A percentile compares a stretch with the other conserved stretches of the same genome.
Conservation (phyloP, 2,113 vertebrate species). For the Regulus satrapa region DNA sequence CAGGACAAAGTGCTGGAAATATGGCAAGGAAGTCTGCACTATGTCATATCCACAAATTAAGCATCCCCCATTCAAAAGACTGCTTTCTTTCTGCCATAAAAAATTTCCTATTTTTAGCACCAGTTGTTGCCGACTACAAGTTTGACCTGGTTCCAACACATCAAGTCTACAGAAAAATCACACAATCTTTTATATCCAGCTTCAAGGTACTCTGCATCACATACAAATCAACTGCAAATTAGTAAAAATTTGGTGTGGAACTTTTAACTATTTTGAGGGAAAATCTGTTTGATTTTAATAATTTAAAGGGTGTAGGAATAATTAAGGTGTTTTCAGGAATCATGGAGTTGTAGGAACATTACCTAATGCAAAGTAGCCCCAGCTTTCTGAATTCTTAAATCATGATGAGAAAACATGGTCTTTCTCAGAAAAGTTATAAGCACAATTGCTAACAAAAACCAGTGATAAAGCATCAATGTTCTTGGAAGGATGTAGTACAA, state of each 20-base stretch:
- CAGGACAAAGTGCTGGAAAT: slow-evolving; percentile 11
- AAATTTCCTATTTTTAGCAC: neutral
- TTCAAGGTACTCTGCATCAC: neutral
- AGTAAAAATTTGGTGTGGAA: neutral
- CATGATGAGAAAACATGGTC: neutral
- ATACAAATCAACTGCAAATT: neutral
- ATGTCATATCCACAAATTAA: neutral
- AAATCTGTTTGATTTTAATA: neutral
- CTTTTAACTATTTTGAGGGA: neutral
- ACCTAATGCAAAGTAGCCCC: neutral
- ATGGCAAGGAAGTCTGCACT: slow-evolving; percentile 7
- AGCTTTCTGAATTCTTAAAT: neutral
- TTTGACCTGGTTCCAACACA: neutral
- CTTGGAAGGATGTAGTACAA: neutral
- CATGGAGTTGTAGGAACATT: neutral
- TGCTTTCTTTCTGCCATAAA: neutral
- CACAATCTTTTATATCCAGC: neutral
- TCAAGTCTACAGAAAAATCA: neutral
- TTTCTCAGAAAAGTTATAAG: neutral
- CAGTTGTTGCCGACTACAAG: neutral
- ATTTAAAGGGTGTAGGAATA: neutral
- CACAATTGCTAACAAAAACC: neutral
- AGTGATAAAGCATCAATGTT: neutral
- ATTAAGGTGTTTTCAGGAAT: neutral
- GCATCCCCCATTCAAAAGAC: neutral